phyloP scores from a whole-genome alignment of 2,888 invertebrate genomes.

The Deilephila elpenor region DNA sequence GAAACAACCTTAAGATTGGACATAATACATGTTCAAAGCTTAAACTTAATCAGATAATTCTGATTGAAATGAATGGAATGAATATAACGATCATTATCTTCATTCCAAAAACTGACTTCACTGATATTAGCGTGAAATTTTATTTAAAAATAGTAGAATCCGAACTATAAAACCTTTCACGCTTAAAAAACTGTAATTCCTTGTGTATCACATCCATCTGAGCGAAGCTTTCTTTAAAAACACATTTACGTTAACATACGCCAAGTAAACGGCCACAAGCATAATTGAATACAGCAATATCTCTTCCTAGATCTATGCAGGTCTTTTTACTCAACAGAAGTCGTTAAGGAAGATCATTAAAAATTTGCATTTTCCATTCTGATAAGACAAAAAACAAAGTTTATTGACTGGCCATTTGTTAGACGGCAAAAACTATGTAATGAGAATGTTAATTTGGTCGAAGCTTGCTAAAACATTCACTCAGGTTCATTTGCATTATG shows the following conservation, averaged over 20 bases:
- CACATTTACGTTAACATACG: not conserved
- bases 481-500: constrained; percentile 76
- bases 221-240: not conserved
- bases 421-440: constrained; percentile 68
- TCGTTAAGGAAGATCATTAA: constrained; percentile 27
- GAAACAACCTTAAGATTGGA: no score
- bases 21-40: no score
- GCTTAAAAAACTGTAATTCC: no score
- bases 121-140: no score
- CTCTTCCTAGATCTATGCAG: constrained; percentile 15
- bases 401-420: constrained; percentile 69
- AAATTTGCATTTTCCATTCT: constrained; percentile 28
- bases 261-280: not conserved
- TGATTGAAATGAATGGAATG: no score
- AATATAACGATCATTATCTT: no score
- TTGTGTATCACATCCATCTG: not conserved
- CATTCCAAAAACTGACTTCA: no score
- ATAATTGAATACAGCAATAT: constrained; percentile 11
- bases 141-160: no score
- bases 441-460: constrained; percentile 71
- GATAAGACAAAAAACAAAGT: constrained; percentile 36
- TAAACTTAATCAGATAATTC: no score
- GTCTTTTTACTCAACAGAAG: constrained; percentile 14
- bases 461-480: constrained; percentile 66
- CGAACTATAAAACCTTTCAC: no score